Evolutionary conservation across 2,888 invertebrate genomes (phyloP).

Genomic region (Syritta pipiens): DNA sequence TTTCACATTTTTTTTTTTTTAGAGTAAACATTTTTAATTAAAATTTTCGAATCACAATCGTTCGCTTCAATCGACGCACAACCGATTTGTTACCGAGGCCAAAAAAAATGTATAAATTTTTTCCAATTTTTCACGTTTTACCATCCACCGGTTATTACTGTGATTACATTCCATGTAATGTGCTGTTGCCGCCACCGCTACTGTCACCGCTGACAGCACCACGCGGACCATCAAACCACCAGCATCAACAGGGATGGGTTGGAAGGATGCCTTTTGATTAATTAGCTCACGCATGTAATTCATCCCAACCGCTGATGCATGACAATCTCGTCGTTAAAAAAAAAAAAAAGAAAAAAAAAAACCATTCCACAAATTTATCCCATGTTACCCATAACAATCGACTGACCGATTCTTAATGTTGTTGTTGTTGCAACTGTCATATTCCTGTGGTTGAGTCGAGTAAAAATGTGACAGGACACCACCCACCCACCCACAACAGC

Average conservation of each 20-base stretch:
- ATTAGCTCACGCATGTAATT: conserved; percentile 54
- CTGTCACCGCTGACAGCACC: too few species aligned
- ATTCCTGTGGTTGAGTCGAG: conserved; percentile 4
- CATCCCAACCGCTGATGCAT: conserved; percentile 30
- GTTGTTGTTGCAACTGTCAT: conserved; percentile 39
- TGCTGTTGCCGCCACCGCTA: too few species aligned
- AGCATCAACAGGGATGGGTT: too few species aligned
- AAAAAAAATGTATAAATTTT: background rate
- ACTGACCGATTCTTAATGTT: conserved; percentile 34
- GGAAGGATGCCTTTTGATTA: conserved; percentile 51
- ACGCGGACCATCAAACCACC: too few species aligned
- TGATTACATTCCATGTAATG: conserved; percentile 9
- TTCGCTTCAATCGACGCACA: conserved; percentile 38
- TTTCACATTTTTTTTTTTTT: too few species aligned
- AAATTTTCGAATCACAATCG: conserved; percentile 20
- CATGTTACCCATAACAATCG: conserved; percentile 26
- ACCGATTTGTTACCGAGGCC: conserved; percentile 23
- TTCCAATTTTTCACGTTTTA: background rate
- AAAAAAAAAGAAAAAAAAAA: background rate
- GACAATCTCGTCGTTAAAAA: conserved; percentile 53
- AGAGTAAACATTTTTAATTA: conserved; percentile 5
- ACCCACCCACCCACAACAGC: background rate
- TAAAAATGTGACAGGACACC: too few species aligned
- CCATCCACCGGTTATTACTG: background rate
- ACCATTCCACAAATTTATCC: background rate